Evolutionary conservation across 2,797 vertebrate genomes (phyloP), one percentile per base, ranked within the genome.

Genomic region (Leptatherina wallacei): DNA sequence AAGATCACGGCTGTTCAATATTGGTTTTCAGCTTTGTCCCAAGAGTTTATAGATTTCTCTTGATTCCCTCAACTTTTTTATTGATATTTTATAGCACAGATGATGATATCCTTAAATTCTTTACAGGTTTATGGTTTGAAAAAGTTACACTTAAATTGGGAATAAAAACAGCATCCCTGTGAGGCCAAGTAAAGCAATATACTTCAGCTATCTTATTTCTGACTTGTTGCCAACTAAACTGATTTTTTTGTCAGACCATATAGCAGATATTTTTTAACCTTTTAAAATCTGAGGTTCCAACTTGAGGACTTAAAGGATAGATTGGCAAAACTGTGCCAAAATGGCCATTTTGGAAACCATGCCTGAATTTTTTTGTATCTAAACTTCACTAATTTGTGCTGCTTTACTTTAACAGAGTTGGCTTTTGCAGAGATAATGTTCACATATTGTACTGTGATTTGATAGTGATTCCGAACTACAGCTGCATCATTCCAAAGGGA

Each of bases 21-120:
- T 65, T 65, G 32, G 62, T 36, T 65, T 54, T 65, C 22, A 54
- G 33, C 14, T 35, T 27, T 18, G 7, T 54, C 61, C 42, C 44
- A 35, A 33, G 44, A 3, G 29, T 16, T 16, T 22, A 64, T 30
- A n/a, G 60, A 62, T 47, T 62, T 47, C 27, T 62, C 40, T 47
- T 27, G 8, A 47, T 47, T 63, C 61, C 3, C 30, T 51, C 11
- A 33, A 63, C 42, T 49, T 63, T 27, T n/a, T n/a, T 33, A 63
- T 63, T 63, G 44, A 49, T 47, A 35, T 63, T 63, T 47, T 47
- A 33, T 4, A 12, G 36, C 42, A 49, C 32, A 14, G 60, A 60
- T 40, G 58, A 62, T 30, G 29, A 63, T 63, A 33, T 32, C 29
- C 27, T 12, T 29, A 32, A 62, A 47, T 47, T 47, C 30, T 51